These are phyloP conservation scores for Lepus timidus DNA, from an alignment of 2,113 vertebrate species.

Conservation along the genomic window DNA sequence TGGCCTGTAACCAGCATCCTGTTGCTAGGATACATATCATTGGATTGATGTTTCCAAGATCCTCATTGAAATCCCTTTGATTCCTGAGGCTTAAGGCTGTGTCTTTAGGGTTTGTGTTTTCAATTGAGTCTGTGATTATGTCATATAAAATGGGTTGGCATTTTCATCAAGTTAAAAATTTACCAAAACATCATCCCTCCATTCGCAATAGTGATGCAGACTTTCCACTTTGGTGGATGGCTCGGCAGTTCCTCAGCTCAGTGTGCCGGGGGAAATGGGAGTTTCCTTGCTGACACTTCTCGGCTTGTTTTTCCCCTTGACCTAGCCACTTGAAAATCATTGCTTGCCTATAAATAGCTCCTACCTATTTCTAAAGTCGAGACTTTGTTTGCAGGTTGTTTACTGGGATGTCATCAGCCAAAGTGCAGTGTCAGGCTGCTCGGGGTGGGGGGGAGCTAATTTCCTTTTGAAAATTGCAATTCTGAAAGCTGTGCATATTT, in stretches of 20 bases:
- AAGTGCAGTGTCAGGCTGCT: constrained; percentile 44
- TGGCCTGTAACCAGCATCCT: constrained; percentile 77
- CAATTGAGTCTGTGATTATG: constrained; percentile 57
- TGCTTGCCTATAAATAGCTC: constrained; percentile 47
- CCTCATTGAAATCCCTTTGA: constrained; percentile 71
- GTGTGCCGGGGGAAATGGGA: constrained; percentile 53
- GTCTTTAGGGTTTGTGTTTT: constrained; percentile 68
- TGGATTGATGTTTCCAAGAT: constrained; percentile 75
- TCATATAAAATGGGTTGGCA: constrained; percentile 69
- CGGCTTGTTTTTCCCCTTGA: constrained; percentile 68
- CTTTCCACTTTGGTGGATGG: constrained; percentile 76
- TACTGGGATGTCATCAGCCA: constrained; percentile 64
- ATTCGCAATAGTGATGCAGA: constrained; percentile 26
- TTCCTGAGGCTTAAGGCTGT: constrained; percentile 53
- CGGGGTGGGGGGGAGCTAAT: constrained; percentile 55
- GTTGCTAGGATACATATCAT: constrained; percentile 85
- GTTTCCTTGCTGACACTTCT: constrained; percentile 82
- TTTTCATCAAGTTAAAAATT: constrained; percentile 78
- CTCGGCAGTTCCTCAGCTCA: constrained; percentile 62
- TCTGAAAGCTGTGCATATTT: constrained; percentile 66
- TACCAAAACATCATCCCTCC: constrained; percentile 24
- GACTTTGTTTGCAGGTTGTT: constrained; percentile 72
- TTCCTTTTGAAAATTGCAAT: constrained; percentile 77
- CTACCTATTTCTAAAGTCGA: constrained; percentile 71
- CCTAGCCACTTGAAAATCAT: constrained; percentile 62